Evolutionary conservation across 1,140 invertebrate genomes (phyloP), one percentile per base, ranked within the genome.

Genomic region (Bradysia coprophila): DNA sequence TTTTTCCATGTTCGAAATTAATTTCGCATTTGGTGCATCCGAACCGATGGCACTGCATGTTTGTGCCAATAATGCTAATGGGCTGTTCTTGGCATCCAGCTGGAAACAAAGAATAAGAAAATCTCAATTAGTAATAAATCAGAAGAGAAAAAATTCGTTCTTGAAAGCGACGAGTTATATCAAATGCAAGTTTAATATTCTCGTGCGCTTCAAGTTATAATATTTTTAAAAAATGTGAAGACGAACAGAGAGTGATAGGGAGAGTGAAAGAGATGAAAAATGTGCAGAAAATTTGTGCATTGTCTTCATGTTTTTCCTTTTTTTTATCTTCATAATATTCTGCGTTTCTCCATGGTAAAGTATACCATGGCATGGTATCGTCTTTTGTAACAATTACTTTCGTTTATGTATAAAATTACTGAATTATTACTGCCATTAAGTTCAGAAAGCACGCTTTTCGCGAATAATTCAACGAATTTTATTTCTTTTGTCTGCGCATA

Each of bases 11-110:
- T 72, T 73, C 37, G 78, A 73, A 43, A 76, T 68, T 40, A 83
- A 63, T 47, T 73, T 85, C 55, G 61, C 73, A 63, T 63, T 78
- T 67, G 53, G 82, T 63, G 53, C 76, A 61, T 94, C 90, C 13
- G 86, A 82, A 43, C 91, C 91, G 54, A 95, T 95, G 59, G 89
- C 90, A 57, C 85, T 91, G 69, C 91, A 95, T 32, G 90, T 94
- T 62, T 93, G 89, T 20, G 89, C 90, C 47, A 95, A 66, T 21
- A 95, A 67, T 21, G 90, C 90, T 56, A 95, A 67, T 11, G 91
- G 91, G 67, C 87, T 92, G 63, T 92, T 92, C 69, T 94, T 93
- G 40, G 87, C 84, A 64, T 94, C 89, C 71, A 93, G 71, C 89
- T 94, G 75, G 43, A 81, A 81, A 60, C 66, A 65, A 63, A 67